Conservation (phyloP, 2,113 vertebrate species). For the Hydrolagus affinis region DNA sequence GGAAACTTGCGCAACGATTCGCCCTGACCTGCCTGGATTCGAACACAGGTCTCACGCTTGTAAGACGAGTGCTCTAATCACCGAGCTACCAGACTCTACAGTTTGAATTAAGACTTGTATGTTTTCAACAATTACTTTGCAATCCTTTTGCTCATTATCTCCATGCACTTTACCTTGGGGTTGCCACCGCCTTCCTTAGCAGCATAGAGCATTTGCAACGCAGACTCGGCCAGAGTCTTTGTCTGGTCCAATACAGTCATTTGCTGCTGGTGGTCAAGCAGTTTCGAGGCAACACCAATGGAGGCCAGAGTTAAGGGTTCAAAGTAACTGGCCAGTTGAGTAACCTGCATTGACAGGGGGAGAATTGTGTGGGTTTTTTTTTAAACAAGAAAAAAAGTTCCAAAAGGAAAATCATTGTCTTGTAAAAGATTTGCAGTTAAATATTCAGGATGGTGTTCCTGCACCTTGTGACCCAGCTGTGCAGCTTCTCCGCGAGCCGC, state of each 20-base stretch:
- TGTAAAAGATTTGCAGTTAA: neutral
- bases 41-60: no score
- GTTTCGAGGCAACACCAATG: constrained; percentile 84
- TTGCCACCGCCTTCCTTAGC: constrained; percentile 97
- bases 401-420: neutral
- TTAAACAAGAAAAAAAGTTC: neutral
- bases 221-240: constrained; percentile 90
- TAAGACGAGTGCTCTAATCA: no score
- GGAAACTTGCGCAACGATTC: no score
- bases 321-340: constrained; percentile 89
- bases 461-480: constrained; percentile 94
- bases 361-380: neutral
- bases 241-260: constrained; percentile 95
- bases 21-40: no score
- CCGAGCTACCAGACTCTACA: no score
- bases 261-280: constrained; percentile 89
- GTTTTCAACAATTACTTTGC: neutral
- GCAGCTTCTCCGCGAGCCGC: constrained; percentile 88
- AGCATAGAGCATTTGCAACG: constrained; percentile 92
- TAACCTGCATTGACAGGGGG: constrained; percentile 59
- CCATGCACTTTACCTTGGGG: constrained; percentile 69
- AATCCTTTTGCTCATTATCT: no score
- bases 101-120: no score
- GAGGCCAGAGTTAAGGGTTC: constrained; percentile 85
- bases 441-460: fast-evolving